These are phyloP conservation scores for Heliconius aoede DNA, from an alignment of 2,888 invertebrate genomes.

Conservation along the genomic window DNA sequence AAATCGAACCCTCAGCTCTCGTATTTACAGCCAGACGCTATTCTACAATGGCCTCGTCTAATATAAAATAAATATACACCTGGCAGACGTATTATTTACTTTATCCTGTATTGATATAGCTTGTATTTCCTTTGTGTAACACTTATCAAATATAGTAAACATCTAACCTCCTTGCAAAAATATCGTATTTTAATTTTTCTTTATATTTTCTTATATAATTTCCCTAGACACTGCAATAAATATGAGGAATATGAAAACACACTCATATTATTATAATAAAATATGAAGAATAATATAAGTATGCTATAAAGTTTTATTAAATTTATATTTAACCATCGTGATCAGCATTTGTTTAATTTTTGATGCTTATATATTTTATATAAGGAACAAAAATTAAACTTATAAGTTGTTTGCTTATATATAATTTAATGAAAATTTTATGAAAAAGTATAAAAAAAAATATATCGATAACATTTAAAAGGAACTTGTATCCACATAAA, in stretches of 20 bases:
- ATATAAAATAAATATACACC: background rate
- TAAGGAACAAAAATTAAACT: too few species aligned
- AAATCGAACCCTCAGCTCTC: background rate
- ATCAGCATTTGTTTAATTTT: background rate
- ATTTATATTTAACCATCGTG: background rate
- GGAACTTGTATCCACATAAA: conserved; percentile 35
- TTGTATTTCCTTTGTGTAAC: conserved; percentile 24
- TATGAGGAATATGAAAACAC: conserved; percentile 21
- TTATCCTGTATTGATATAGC: background rate
- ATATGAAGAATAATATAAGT: background rate
- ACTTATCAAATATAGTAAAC: conserved; percentile 19
- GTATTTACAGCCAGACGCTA: background rate
- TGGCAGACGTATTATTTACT: conserved; percentile 5
- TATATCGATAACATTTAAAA: background rate
- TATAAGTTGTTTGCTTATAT: too few species aligned
- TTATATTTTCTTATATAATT: conserved; percentile 62
- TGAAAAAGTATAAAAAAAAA: background rate
- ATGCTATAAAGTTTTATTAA: background rate
- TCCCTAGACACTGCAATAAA: conserved; percentile 62
- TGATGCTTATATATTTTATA: too few species aligned
- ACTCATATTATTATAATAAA: background rate
- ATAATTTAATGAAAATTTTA: too few species aligned
- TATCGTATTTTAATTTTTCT: conserved; percentile 33
- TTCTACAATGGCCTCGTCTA: background rate
- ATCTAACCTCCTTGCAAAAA: background rate